Evolutionary conservation across 1,140 invertebrate genomes (phyloP), one percentile per base, ranked within the genome.

Genomic region (Venturia canescens): DNA sequence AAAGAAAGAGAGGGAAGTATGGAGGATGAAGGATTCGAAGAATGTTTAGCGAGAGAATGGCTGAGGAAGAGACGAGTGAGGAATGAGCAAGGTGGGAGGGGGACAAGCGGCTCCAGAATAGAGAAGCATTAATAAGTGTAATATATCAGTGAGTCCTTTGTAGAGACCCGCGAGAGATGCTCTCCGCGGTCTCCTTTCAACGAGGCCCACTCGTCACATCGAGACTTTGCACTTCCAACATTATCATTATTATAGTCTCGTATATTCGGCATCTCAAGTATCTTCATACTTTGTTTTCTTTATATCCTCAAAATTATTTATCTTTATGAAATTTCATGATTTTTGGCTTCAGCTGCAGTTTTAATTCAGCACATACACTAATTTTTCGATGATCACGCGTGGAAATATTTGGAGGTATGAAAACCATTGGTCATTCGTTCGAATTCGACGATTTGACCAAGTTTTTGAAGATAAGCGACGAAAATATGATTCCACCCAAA

Each of bases 101-200:
- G 50, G 48, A 38, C 63, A 38, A 78, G 74, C 71, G 78, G 78
- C 66, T 76, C 76, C 38, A 60, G 67, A 72, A 48, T 29, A 27
- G 66, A 27, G 66, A 81, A 82, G 82, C 83, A 86, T 86, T 88
- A 88, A 88, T 88, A 88, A 86, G 85, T 84, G 87, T 88, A 87
- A 88, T 88, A 88, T 88, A 88, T 88, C 83, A 87, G 85, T 80
- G 84, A 82, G 83, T 85, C 84, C 82, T 88, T 88, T 87, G 86
- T 88, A 70, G 81, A 76, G 27, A 69, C 29, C 27, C 27, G 66
- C 66, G 66, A 29, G 66, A 69, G 31, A 18, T 57, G 60, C 3
- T 63, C 60, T 63, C 71, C 66, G 63, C 77, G 82, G 70, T 82
- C 82, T 83, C 84, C 86, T 88, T 87, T 87, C 86, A 87, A 81